These are phyloP conservation scores for Phyllotreta cruciferae DNA, from an alignment of 2,888 invertebrate species.

Conservation along the genomic window DNA sequence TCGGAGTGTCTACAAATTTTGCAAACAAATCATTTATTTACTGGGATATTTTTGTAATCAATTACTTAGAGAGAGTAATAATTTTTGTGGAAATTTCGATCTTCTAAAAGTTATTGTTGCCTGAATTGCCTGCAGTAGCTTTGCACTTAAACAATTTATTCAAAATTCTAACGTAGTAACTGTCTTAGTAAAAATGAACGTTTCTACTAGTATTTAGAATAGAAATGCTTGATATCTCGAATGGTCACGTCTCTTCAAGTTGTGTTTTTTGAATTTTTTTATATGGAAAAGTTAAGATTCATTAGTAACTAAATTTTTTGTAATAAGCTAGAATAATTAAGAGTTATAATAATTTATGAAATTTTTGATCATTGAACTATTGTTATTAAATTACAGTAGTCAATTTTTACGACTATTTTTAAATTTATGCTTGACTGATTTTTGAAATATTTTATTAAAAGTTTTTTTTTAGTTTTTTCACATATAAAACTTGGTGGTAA, in stretches of 20 bases:
- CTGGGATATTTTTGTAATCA: background rate
- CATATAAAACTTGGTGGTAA: background rate
- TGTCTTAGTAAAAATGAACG: background rate
- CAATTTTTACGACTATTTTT: no score
- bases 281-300: background rate
- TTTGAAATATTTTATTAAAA: background rate
- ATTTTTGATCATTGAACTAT: no score
- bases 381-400: no score
- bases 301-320: no score
- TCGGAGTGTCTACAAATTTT: slow-evolving; percentile 8
- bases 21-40: background rate
- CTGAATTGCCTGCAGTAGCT: slow-evolving; percentile 12
- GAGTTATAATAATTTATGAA: no score
- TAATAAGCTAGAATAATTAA: no score
- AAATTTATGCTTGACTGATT: no score
- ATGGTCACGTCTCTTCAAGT: background rate
- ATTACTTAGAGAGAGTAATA: background rate
- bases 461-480: background rate
- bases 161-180: background rate
- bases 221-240: slow-evolving; percentile 6
- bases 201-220: background rate
- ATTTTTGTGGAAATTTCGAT: slow-evolving; percentile 2
- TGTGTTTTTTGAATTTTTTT: background rate
- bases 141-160: slow-evolving; percentile 1
- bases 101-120: slow-evolving; percentile 9